These are phyloP conservation scores for Cheilosia vernalis DNA, from an alignment of 2,888 invertebrate species.

Conservation along the genomic window DNA sequence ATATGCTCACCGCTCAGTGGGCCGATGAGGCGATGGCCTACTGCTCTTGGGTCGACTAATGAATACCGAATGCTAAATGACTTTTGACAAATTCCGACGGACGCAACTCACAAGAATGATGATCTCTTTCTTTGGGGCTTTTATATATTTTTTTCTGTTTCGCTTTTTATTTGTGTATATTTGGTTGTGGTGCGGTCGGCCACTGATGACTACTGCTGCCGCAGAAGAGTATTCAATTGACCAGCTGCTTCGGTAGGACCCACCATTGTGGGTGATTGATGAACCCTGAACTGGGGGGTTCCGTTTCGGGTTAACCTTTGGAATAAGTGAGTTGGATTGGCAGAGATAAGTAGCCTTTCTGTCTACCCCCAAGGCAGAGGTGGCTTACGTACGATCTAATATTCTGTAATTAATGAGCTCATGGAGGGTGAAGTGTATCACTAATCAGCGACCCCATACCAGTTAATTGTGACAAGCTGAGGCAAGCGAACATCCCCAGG, in stretches of 20 bases:
- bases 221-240: constrained; percentile 41
- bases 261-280: constrained; percentile 61
- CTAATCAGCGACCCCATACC: constrained; percentile 1
- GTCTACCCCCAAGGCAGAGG: neutral
- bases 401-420: constrained; percentile 31
- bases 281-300: constrained; percentile 30
- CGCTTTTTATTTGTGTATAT: constrained; percentile 25
- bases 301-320: constrained; percentile 50
- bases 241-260: constrained; percentile 30
- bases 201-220: constrained; percentile 3
- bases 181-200: neutral
- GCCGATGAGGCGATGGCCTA: constrained; percentile 35
- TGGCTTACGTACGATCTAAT: constrained; percentile 35
- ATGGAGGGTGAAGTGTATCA: constrained; percentile 10
- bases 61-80: constrained; percentile 65
- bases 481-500: neutral
- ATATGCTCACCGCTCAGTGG: constrained; percentile 4
- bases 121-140: constrained; percentile 32
- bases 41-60: constrained; percentile 55
- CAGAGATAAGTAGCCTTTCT: constrained; percentile 18
- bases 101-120: constrained; percentile 60
- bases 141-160: constrained; percentile 28
- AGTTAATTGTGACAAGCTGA: neutral
- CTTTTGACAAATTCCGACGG: constrained; percentile 66
- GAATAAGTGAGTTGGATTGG: constrained; percentile 19